phyloP scores from a whole-genome alignment of 2,888 invertebrate genomes.

The Epirrhoe tristata region DNA sequence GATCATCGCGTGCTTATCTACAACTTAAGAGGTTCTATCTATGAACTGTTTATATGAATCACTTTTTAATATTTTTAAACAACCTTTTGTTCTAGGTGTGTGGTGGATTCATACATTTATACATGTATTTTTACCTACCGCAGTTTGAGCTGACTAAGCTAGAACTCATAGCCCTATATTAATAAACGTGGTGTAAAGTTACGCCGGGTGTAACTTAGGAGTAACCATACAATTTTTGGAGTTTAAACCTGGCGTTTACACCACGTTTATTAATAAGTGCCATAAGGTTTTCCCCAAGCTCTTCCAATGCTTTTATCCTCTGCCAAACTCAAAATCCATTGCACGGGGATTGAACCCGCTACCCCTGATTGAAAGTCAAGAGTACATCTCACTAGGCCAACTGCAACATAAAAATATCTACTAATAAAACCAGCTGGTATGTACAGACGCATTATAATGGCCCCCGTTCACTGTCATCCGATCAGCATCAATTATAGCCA shows the following conservation, averaged over 20 bases:
- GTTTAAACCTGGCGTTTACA: too few relatives aligned
- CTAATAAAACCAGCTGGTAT: conserved; percentile 10
- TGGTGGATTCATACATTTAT: neutral
- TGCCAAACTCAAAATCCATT: too few relatives aligned
- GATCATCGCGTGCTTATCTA: conserved; percentile 78
- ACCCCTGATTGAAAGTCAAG: neutral
- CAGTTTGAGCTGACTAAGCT: too few relatives aligned
- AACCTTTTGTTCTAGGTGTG: conserved; percentile 51
- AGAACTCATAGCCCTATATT: too few relatives aligned
- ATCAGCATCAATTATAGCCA: conserved; percentile 65
- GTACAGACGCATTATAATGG: conserved; percentile 47
- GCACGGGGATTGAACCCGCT: neutral
- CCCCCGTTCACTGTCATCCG: conserved; percentile 53
- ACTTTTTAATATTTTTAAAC: conserved; percentile 52
- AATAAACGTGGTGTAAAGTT: too few relatives aligned
- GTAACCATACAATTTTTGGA: too few relatives aligned
- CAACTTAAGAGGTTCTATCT: conserved; percentile 80
- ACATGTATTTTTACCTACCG: too few relatives aligned
- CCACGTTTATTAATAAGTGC: too few relatives aligned
- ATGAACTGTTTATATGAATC: conserved; percentile 68
- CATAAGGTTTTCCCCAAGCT: too few relatives aligned
- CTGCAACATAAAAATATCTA: neutral
- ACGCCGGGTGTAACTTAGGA: too few relatives aligned
- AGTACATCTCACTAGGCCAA: neutral
- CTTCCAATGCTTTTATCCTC: too few relatives aligned